phyloP scores from a whole-genome alignment of 2,888 invertebrate species.

The Trissolcus japonicus region DNA sequence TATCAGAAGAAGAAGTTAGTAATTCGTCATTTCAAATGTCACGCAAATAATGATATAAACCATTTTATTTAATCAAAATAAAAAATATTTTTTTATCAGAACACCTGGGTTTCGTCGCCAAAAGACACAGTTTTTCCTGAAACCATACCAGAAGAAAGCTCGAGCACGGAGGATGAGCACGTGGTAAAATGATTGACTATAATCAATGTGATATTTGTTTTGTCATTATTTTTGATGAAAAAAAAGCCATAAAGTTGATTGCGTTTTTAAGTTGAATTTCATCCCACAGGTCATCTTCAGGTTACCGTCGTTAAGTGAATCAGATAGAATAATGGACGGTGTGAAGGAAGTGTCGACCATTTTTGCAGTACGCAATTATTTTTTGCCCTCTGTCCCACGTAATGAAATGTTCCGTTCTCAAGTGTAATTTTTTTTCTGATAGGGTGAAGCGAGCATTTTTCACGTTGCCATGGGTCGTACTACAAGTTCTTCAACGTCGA shows the following conservation, averaged over 20 bases:
- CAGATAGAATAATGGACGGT: constrained; percentile 78
- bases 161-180: constrained; percentile 94
- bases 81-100: constrained; percentile 72
- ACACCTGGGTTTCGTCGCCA: constrained; percentile 88
- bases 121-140: constrained; percentile 93
- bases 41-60: too few species aligned
- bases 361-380: constrained; percentile 81
- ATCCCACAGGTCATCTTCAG: constrained; percentile 84
- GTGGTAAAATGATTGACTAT: constrained; percentile 79
- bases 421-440: constrained; percentile 2
- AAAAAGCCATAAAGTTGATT: constrained; percentile 1
- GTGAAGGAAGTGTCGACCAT: constrained; percentile 86
- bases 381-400: not conserved
- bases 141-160: constrained; percentile 94
- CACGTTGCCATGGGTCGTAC: constrained; percentile 79
- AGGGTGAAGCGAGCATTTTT: constrained; percentile 88
- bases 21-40: not conserved
- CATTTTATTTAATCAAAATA: too few species aligned
- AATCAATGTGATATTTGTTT: not conserved
- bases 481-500: constrained; percentile 76
- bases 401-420: not conserved
- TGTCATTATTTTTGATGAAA: not conserved
- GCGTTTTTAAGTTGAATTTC: not conserved
- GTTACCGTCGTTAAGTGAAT: constrained; percentile 85
- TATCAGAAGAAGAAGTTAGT: constrained; percentile 80